These are phyloP conservation scores for Astatoreochromis straeleni DNA, from an alignment of 2,113 vertebrate genomes.

Conservation along the genomic window DNA sequence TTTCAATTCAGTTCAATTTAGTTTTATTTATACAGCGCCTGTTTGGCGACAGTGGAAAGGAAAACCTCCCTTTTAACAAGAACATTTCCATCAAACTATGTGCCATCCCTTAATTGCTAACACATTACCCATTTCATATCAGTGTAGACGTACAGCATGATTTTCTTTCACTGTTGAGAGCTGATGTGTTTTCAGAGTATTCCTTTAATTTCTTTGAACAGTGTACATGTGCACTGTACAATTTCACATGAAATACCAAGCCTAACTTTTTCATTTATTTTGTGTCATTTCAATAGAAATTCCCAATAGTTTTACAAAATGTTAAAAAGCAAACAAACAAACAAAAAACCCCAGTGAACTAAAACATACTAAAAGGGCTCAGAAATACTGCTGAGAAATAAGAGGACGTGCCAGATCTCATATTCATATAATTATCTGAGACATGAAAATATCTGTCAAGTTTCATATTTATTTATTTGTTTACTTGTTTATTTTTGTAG, in stretches of 20 bases:
- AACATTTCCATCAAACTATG: not conserved
- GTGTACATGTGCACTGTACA: not conserved
- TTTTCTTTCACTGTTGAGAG: rapidly evolving
- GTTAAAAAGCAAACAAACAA: not conserved
- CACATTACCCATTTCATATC: not conserved
- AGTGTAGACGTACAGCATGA: not conserved
- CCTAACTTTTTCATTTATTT: not conserved
- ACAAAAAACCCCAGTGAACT: not conserved
- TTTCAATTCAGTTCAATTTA: not conserved
- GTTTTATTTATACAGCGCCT: not conserved
- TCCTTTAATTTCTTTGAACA: not conserved
- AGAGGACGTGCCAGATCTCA: not conserved
- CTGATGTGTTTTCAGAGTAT: not conserved
- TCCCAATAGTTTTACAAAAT: not conserved
- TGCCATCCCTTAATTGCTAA: rapidly evolving
- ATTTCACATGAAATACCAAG: not conserved
- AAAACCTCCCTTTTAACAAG: not conserved
- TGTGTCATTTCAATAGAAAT: not conserved
- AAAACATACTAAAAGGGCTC: not conserved
- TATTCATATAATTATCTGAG: not conserved
- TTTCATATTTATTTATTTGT: not conserved
- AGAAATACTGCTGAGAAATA: not conserved
- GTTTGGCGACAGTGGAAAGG: not conserved
- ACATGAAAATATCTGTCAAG: not conserved
- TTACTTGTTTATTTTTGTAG: not conserved